Evolutionary conservation across 2,113 vertebrate genomes (phyloP).

Genomic region (Macquaria ambigua): DNA sequence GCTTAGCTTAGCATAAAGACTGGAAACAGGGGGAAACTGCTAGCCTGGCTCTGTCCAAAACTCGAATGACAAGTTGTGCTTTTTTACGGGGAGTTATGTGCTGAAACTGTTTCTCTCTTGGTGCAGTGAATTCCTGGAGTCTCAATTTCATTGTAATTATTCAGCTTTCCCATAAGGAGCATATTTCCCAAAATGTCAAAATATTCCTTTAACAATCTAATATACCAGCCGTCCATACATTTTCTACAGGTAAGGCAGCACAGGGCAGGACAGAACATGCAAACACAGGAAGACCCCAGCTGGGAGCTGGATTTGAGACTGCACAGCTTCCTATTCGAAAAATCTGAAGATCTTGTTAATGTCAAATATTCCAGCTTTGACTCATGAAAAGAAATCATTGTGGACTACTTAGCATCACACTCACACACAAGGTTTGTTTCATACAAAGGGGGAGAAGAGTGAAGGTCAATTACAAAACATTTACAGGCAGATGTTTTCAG

Average conservation of each 20-base stretch:
- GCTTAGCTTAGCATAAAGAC: not conserved
- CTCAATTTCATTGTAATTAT: not conserved
- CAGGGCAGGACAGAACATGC: not conserved
- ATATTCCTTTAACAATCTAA: not conserved
- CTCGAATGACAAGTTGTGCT: not conserved
- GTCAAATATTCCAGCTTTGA: constrained; percentile 15
- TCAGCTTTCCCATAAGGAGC: not conserved
- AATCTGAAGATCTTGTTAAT: constrained; percentile 22
- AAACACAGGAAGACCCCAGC: not conserved
- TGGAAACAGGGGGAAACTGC: not conserved
- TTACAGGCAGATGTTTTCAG: constrained; percentile 36
- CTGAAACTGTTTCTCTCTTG: not conserved
- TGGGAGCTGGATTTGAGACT: constrained; percentile 7
- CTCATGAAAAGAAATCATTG: not conserved
- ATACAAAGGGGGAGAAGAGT: not conserved
- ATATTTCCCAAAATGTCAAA: not conserved
- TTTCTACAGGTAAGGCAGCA: not conserved
- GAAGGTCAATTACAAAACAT: constrained; percentile 22
- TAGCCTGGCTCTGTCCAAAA: not conserved
- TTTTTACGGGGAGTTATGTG: not conserved
- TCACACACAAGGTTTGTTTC: constrained; percentile 13
- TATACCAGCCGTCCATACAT: not conserved
- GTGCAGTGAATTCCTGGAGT: not conserved
- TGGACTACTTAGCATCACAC: not conserved
- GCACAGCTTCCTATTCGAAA: not conserved